These are phyloP conservation scores for Bombus cullumanus DNA, from an alignment of 1,140 invertebrate species.

Conservation along the genomic window DNA sequence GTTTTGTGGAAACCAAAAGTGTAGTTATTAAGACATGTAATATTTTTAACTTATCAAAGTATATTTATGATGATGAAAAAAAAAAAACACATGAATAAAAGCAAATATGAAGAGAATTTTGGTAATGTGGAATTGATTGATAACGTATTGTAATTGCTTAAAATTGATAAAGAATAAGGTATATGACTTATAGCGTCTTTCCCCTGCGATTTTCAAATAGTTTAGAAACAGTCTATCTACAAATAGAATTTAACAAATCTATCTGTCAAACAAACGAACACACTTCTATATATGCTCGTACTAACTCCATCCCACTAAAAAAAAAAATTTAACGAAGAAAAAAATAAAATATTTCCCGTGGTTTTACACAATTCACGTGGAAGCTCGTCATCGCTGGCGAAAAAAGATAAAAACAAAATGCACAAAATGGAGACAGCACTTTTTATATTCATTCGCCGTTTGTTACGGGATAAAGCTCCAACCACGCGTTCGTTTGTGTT, in stretches of 20 bases:
- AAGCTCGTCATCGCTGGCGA: not conserved
- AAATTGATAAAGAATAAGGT: too few species aligned
- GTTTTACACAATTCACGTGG: not conserved
- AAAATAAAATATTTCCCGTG: not conserved
- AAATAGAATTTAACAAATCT: not conserved
- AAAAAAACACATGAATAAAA: too few species aligned
- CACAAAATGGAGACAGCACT: not conserved
- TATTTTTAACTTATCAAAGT: too few species aligned
- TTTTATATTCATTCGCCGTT: not conserved
- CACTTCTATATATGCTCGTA: not conserved
- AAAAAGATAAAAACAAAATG: not conserved
- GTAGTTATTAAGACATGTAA: not conserved
- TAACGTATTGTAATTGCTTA: too few species aligned
- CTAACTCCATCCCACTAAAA: not conserved
- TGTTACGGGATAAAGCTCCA: conserved; percentile 1
- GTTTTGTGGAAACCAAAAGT: too few species aligned
- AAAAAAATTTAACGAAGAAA: not conserved
- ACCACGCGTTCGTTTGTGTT: conserved; percentile 17
- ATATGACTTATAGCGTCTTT: not conserved
- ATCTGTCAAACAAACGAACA: not conserved
- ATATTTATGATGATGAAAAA: too few species aligned
- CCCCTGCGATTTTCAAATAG: not conserved
- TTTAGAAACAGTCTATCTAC: not conserved
- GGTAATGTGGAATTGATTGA: too few species aligned
- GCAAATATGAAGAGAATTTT: too few species aligned